These are phyloP conservation scores for Cabera pusaria DNA, from an alignment of 2,888 invertebrate species.

Conservation along the genomic window DNA sequence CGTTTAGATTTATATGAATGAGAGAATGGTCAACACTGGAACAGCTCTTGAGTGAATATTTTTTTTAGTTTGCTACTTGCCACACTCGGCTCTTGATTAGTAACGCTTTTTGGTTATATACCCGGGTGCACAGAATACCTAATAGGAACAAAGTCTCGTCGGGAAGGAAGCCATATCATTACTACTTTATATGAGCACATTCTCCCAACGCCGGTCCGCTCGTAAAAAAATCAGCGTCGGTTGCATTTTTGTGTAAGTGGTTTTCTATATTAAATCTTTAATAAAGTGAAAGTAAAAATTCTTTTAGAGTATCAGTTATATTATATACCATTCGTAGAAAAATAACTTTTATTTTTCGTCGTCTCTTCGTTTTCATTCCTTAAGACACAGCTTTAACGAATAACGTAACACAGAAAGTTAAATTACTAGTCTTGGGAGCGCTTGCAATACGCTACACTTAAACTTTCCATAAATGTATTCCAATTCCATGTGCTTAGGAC, in stretches of 20 bases:
- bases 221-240: constrained; percentile 15
- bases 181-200: constrained; percentile 16
- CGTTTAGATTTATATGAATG: constrained; percentile 23
- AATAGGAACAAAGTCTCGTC: constrained; percentile 10
- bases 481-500: no score
- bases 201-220: constrained; percentile 4
- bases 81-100: constrained; percentile 21
- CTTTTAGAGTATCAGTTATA: no score
- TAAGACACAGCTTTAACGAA: no score
- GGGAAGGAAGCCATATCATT: constrained; percentile 23
- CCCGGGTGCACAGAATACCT: constrained; percentile 17
- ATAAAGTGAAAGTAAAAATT: not conserved
- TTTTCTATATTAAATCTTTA: constrained; percentile 6
- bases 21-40: no score
- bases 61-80: constrained; percentile 25
- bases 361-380: no score
- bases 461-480: no score
- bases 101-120: constrained; percentile 12
- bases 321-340: no score
- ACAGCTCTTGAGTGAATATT: constrained; percentile 30
- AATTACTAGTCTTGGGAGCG: no score
- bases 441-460: no score
- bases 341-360: no score
- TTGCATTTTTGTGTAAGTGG: constrained; percentile 11
- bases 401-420: no score